Conservation (phyloP, 2,888 invertebrate species). For the Torymus aiolomorphi region DNA sequence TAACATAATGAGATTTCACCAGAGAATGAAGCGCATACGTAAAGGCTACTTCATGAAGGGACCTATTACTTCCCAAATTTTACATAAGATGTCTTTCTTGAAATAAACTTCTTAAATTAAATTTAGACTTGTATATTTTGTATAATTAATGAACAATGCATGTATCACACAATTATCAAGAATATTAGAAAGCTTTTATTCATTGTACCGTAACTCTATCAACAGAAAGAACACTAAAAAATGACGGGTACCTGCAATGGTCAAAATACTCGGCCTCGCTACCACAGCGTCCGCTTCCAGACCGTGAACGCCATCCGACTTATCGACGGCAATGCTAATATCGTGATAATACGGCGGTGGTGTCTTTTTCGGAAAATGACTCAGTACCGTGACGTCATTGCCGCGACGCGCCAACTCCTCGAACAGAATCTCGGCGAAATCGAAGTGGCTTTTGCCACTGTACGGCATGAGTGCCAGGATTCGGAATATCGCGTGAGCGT, state of each 20-base stretch:
- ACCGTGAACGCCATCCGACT: constrained; percentile 21
- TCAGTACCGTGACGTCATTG: constrained; percentile 83
- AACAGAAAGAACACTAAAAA: no score
- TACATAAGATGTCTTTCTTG: no score
- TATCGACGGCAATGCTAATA: constrained; percentile 75
- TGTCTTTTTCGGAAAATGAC: constrained; percentile 78
- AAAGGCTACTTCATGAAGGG: no score
- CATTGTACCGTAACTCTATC: no score
- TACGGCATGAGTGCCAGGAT: constrained; percentile 83
- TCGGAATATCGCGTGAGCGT: constrained; percentile 64
- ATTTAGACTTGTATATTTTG: no score
- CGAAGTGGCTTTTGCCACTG: constrained; percentile 83
- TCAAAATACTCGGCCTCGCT: background rate
- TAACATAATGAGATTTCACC: no score
- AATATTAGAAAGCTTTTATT: no score
- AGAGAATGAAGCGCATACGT: no score
- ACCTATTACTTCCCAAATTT: no score
- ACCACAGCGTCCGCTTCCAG: constrained; percentile 49
- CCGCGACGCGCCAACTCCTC: constrained; percentile 80
- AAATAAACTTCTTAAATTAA: no score
- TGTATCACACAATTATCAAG: no score
- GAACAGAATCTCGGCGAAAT: constrained; percentile 80
- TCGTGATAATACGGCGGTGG: constrained; percentile 79
- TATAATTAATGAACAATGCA: no score
- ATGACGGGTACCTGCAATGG: background rate